These are phyloP conservation scores for Leptogaster cylindrica DNA, from an alignment of 2,888 invertebrate species.

Conservation along the genomic window DNA sequence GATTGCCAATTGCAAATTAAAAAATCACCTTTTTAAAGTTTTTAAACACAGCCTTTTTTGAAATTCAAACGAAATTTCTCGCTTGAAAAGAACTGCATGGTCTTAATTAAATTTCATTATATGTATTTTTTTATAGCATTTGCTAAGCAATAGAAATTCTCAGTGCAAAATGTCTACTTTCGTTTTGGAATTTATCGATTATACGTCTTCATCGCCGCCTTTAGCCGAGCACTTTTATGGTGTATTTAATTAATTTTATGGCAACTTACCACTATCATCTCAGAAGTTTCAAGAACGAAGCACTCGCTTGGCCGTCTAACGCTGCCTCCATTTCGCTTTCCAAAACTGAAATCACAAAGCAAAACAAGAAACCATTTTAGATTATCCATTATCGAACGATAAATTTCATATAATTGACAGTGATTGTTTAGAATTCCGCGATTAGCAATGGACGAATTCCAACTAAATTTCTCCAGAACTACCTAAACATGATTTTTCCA, in stretches of 20 bases:
- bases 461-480: too few relatives aligned
- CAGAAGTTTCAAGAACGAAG: conserved; percentile 83
- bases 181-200: not conserved
- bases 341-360: conserved; percentile 68
- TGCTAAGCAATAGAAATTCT: too few relatives aligned
- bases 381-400: too few relatives aligned
- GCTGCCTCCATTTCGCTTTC: conserved; percentile 78
- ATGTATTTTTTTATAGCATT: not conserved
- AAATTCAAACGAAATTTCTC: too few relatives aligned
- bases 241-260: conserved; percentile 1
- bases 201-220: not conserved
- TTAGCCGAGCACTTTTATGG: not conserved
- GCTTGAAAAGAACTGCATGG: too few relatives aligned
- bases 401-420: not conserved
- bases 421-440: too few relatives aligned
- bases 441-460: too few relatives aligned
- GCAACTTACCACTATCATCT: conserved; percentile 83
- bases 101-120: not conserved
- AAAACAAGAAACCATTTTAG: conserved; percentile 9
- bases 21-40: too few relatives aligned
- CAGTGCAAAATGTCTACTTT: too few relatives aligned
- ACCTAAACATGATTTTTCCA: too few relatives aligned
- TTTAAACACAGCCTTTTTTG: too few relatives aligned
- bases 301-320: conserved; percentile 81
- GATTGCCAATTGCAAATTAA: too few relatives aligned